Conservation (phyloP, 2,797 vertebrate species). For the Rachycentron canadum region DNA sequence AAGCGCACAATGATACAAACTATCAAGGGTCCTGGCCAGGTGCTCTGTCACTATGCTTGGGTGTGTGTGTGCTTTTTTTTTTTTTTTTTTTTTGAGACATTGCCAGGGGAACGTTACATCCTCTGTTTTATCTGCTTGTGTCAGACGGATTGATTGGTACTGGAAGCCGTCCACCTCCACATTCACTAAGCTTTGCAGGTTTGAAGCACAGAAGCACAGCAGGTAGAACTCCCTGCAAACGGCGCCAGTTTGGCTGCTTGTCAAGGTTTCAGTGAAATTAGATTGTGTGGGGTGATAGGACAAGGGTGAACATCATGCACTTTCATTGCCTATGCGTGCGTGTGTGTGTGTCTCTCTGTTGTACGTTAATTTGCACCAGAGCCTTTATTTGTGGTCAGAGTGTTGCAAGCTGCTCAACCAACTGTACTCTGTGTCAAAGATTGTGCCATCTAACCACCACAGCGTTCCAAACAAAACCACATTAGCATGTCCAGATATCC, state of each 20-base stretch:
- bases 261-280: conserved; percentile 60
- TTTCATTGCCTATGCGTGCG: conserved; percentile 36
- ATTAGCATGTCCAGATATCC: conserved; percentile 67
- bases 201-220: conserved; percentile 52
- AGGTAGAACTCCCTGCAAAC: conserved; percentile 53
- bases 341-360: conserved; percentile 18
- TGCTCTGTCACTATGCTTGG: conserved; percentile 47
- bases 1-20: conserved; percentile 44
- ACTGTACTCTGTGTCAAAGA: conserved; percentile 60
- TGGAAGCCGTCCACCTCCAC: conserved; percentile 66
- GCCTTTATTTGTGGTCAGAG: conserved; percentile 63
- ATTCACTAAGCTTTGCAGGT: conserved; percentile 38
- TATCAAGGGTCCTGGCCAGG: conserved; percentile 58
- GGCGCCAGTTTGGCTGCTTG: conserved; percentile 54
- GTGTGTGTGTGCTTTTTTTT: too few species aligned
- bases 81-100: conserved; percentile 62
- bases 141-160: conserved; percentile 72
- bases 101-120: conserved; percentile 58
- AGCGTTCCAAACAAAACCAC: conserved; percentile 66
- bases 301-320: conserved; percentile 34
- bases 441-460: conserved; percentile 54
- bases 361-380: conserved; percentile 61
- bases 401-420: conserved; percentile 69
- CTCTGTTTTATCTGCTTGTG: conserved; percentile 67
- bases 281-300: conserved; percentile 31